A percentile compares a stretch with the other conserved stretches of the same genome.
Conservation (phyloP, 92 coral and sea anemone genomes). For the Porites rus region DNA sequence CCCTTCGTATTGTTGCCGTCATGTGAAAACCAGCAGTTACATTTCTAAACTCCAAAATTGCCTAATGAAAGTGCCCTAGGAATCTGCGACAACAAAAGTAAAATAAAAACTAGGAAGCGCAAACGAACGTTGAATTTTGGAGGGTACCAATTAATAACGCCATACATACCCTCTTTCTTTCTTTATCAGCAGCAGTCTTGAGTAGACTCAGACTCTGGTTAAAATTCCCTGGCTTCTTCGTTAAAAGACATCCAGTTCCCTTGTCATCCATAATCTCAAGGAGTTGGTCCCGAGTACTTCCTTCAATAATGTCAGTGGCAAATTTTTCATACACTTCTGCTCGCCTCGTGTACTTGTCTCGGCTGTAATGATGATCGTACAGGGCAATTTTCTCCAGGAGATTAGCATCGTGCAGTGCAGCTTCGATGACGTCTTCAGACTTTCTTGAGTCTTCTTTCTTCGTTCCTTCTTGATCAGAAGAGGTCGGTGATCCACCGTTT, state of each 20-base stretch:
- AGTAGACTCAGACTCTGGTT: conserved; percentile 22
- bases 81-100: too few relatives aligned
- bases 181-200: conserved; percentile 16
- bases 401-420: conserved; percentile 1
- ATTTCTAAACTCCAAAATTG: too few relatives aligned
- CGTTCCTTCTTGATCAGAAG: not conserved
- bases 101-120: too few relatives aligned
- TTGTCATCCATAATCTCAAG: conserved; percentile 7
- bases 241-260: conserved; percentile 3
- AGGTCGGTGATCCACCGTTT: too few relatives aligned
- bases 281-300: not conserved
- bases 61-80: too few relatives aligned
- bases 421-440: not conserved
- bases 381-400: conserved; percentile 22
- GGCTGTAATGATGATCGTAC: conserved; percentile 5
- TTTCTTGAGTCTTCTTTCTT: not conserved
- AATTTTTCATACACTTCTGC: conserved; percentile 4
- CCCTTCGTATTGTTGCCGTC: too few relatives aligned
- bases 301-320: conserved; percentile 10
- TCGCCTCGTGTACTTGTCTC: not conserved
- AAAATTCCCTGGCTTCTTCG: not conserved
- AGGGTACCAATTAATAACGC: too few relatives aligned
- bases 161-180: conserved; percentile 24
- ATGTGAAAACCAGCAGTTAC: too few relatives aligned
- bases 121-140: too few relatives aligned